These are phyloP conservation scores for Ariopsis seemanni DNA, from an alignment of 2,113 vertebrate species.

Conservation along the genomic window DNA sequence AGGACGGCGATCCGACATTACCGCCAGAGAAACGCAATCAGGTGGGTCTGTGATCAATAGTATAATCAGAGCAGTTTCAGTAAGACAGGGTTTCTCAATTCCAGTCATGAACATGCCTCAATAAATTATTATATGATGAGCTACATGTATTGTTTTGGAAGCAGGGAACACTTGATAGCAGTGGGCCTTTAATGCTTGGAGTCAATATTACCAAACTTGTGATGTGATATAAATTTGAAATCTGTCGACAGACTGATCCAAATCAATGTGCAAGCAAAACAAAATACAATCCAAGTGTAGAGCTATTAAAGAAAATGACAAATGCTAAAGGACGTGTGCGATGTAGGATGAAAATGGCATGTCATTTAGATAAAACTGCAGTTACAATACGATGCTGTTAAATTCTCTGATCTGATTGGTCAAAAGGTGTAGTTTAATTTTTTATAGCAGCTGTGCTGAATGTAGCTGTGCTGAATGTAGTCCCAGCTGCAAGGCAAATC, in stretches of 20 bases:
- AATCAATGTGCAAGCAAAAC: too few relatives aligned
- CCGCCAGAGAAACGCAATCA: constrained; percentile 96
- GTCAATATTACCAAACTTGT: background rate
- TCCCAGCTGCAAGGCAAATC: background rate
- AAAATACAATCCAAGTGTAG: background rate
- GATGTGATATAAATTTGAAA: background rate
- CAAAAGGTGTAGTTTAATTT: background rate
- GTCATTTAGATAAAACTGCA: background rate
- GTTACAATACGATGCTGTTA: background rate
- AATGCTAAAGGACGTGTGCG: background rate
- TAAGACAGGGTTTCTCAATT: background rate
- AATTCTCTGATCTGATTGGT: background rate
- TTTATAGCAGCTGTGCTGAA: background rate
- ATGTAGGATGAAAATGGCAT: background rate
- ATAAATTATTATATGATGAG: background rate
- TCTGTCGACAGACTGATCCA: background rate
- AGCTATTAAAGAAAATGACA: background rate
- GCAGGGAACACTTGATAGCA: background rate
- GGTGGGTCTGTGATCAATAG: constrained; percentile 69
- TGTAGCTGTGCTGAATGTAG: background rate
- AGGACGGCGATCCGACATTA: constrained; percentile 94
- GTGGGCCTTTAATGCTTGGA: background rate
- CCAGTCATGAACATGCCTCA: background rate
- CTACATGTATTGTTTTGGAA: background rate
- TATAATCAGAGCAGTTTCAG: background rate